Evolutionary conservation across 2,113 vertebrate genomes (phyloP), one percentile per base, ranked within the genome.

Genomic region (Neolamprologus variostigma): DNA sequence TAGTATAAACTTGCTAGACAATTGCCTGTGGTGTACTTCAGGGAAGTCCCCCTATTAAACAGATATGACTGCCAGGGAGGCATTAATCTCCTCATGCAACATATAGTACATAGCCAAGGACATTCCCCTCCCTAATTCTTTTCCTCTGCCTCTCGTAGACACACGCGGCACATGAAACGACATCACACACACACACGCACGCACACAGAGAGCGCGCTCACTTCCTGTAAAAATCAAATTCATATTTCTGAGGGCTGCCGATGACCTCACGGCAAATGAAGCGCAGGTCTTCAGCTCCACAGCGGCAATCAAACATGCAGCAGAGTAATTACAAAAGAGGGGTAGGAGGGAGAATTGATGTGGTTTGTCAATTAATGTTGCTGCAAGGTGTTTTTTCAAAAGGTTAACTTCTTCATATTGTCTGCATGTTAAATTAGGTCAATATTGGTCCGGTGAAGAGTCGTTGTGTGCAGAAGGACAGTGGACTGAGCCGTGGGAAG

Each of bases 201-300:
- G 45, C 17, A 31, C 31, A 59, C 54, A 86, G 54, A 86, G 35
- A 83, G 40, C 21, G 23, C 80, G 80, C 88, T 88, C 89, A 82
- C 86, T 93, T 93, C 86, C 91, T 90, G 87, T 93, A 89, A 90
- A 93, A 94, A 95, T 95, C 92, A 93, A 93, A 93, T 95, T 95
- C 92, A 94, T 93, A 94, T 96, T 95, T 96, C 91, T 92, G 92
- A 96, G 92, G 94, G 93, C 92, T 92, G 90, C 83, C 90, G 93
- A 90, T 95, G 97, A 97, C 95, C 96, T 97, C 94, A 96, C 45
- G 83, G 94, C 96, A 96, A 97, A 96, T 97, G 96, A 97, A 96
- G 95, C 94, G 53, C 94, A 59, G 86, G 37, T 96, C 93, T 92
- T 90, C 87, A 94, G 92, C 96, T 97, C 92, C 89, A 91, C 90